These are phyloP conservation scores for Graptemys geographica DNA, from an alignment of 2,797 vertebrate genomes.

Conservation along the genomic window DNA sequence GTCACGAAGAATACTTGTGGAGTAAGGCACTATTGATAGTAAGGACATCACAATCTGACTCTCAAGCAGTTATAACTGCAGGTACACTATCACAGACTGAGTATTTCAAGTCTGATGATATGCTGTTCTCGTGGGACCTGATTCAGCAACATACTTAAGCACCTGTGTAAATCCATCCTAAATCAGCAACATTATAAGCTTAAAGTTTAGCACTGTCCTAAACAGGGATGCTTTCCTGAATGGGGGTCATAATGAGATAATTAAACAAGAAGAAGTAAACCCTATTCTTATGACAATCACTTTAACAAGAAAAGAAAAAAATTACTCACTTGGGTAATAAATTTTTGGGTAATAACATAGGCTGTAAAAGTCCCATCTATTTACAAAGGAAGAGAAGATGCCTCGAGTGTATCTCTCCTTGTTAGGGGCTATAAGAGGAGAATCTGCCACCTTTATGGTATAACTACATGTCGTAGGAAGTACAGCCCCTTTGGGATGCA, in stretches of 20 bases:
- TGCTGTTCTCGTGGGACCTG: accelerated
- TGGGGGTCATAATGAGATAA: accelerated
- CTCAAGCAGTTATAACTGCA: background rate
- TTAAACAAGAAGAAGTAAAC: background rate
- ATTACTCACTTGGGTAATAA: background rate
- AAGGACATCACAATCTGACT: background rate
- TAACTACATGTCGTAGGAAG: background rate
- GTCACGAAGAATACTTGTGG: background rate
- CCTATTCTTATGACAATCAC: background rate
- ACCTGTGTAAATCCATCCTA: background rate
- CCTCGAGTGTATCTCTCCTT: background rate
- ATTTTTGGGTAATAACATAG: background rate
- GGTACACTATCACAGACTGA: background rate
- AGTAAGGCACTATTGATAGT: background rate
- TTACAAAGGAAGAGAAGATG: background rate
- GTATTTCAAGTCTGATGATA: background rate
- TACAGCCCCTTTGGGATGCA: background rate
- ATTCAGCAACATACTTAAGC: background rate
- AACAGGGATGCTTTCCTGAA: background rate
- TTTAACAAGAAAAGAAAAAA: background rate
- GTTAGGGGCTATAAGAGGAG: background rate
- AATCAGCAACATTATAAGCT: background rate
- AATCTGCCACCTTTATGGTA: background rate
- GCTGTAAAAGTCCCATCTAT: background rate
- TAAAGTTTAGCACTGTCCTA: background rate